Evolutionary conservation across 2,888 invertebrate species (phyloP).

Genomic region (Epicampocera succincta): DNA sequence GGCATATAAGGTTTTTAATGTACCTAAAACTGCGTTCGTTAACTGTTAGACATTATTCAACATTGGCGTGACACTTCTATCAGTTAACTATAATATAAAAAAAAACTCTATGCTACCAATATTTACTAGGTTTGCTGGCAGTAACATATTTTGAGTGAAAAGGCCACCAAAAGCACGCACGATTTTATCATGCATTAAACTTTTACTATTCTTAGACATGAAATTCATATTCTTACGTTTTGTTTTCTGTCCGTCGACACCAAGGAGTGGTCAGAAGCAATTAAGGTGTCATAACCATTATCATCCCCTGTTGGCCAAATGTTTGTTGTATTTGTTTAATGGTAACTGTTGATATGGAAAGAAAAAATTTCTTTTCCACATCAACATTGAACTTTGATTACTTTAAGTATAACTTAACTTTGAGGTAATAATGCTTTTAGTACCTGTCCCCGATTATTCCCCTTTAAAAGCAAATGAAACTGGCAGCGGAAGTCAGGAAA

Average conservation of each 20-base stretch:
- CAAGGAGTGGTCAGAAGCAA: constrained; percentile 41
- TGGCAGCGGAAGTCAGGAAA: constrained; percentile 22
- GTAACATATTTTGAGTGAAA: neutral
- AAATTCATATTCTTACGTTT: constrained; percentile 31
- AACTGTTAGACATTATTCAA: neutral
- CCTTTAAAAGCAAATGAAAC: neutral
- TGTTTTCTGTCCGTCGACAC: neutral
- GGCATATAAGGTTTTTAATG: constrained; percentile 19
- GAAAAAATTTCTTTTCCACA: neutral
- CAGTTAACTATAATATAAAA: neutral
- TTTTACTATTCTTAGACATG: constrained; percentile 36
- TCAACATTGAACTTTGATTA: constrained; percentile 65
- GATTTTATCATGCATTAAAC: constrained; percentile 1
- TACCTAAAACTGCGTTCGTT: neutral
- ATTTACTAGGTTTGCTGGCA: neutral
- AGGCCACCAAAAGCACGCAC: neutral
- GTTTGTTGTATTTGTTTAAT: neutral
- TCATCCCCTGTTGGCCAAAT: neutral
- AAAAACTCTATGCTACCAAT: constrained; percentile 2
- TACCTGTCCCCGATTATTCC: neutral
- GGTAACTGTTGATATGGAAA: neutral
- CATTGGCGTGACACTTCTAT: neutral
- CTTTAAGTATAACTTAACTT: constrained; percentile 43
- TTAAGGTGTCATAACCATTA: constrained; percentile 30
- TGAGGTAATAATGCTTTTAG: constrained; percentile 1